Base-by-base conservation (phyloP, 2,888 invertebrate genomes). In the Creontiades dilutus region DNA sequence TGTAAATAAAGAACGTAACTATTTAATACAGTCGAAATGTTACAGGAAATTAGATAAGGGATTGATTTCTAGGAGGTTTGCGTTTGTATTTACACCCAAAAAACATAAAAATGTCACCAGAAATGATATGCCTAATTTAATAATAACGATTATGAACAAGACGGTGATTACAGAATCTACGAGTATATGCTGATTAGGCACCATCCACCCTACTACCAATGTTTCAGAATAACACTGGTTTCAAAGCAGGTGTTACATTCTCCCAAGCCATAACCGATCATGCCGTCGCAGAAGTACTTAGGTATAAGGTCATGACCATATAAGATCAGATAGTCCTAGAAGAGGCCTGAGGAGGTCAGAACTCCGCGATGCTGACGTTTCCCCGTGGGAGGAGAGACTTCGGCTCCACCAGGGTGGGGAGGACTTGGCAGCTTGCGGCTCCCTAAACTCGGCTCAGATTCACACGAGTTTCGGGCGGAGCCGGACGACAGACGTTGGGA, bases 311-410 rank as follows among this genome's bases (percentile, higher is more conserved):
- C 61, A 61, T 85, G 85, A 61, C 85, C 85, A 85, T 85, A 85
- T 85, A 85, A 13, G 85, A 85, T 57, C 85, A 57, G 85, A 85
- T 61, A 85, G 85, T 16, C 68, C 82, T 82, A 82, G 82, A 52
- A 27, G 47, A 47, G 82, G 12, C 75, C n/a, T 16, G 68, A 19
- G n/a, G 78, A 78, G 78, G 78, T 78, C 78, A 68, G 68, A 68
- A 68, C 68, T 13, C 68, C 19, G 19, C 27, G 52, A 14, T 47
- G 52, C 27, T 47, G 82, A 52, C 82, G 82, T 52, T 52, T 16
- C 23, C 7, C 13, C 12, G 48, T 47, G 82, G 82, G 48, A 19
- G 52, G 12, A 46, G 19, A 61, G 19, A 23, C 68, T 23, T 57
- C 19, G 1, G 9, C 47, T 2, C 27, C 5, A n/a, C 7, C 2